Evolutionary conservation across 2,113 vertebrate species (phyloP).

Genomic region (Cathartes aura): DNA sequence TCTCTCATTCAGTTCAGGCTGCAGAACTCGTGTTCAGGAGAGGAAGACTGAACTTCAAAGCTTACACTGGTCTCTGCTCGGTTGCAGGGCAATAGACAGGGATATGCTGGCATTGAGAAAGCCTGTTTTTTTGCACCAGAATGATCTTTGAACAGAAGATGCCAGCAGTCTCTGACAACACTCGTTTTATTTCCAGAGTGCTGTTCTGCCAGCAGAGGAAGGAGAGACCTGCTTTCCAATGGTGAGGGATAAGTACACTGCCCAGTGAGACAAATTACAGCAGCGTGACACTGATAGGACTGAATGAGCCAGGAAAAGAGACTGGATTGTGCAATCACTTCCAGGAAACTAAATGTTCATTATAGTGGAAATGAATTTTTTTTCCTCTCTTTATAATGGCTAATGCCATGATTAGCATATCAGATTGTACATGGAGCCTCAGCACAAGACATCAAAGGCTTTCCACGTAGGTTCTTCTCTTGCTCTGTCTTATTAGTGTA

Average conservation of each 20-base stretch:
- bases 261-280: not conserved
- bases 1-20: not conserved
- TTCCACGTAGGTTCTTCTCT: not conserved
- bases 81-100: not conserved
- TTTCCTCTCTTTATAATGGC: not conserved
- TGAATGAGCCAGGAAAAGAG: not conserved
- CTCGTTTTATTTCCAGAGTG: not conserved
- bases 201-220: not conserved
- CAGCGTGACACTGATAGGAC: not conserved
- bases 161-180: not conserved
- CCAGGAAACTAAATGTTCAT: not conserved
- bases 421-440: not conserved
- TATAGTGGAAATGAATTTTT: not conserved
- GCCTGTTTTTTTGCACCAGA: not conserved
- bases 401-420: not conserved
- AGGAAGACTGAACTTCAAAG: not conserved
- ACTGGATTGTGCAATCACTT: not conserved
- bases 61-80: not conserved
- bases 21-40: not conserved
- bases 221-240: not conserved
- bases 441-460: conserved; percentile 22
- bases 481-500: not conserved
- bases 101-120: not conserved
- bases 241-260: not conserved
- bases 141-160: not conserved